Conservation (phyloP, 2,888 invertebrate genomes). For the Zygothrica quintamaculata region DNA sequence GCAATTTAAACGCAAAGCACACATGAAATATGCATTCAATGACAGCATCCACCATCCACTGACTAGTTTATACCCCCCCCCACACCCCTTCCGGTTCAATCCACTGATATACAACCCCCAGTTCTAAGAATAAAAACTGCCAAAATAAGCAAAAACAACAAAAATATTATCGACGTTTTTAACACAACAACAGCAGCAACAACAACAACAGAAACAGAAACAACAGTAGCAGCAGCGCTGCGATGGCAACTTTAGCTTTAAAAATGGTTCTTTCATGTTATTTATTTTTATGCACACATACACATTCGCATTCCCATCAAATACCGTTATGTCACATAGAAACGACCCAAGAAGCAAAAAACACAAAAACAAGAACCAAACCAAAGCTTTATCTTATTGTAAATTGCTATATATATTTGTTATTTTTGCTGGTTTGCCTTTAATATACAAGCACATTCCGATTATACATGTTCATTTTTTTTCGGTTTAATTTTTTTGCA, state of each 20-base stretch:
- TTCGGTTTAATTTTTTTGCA: slow-evolving; percentile 11
- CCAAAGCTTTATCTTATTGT: slow-evolving; percentile 57
- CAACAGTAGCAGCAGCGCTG: no score
- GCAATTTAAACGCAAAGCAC: slow-evolving; percentile 59
- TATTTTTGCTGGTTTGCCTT: slow-evolving; percentile 28
- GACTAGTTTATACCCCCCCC: neutral
- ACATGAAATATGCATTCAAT: slow-evolving; percentile 34
- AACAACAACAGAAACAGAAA: no score
- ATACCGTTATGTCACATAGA: slow-evolving; percentile 69
- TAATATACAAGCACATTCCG: slow-evolving; percentile 62
- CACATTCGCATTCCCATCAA: slow-evolving; percentile 31
- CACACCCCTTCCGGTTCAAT: neutral
- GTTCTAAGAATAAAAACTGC: slow-evolving; percentile 9
- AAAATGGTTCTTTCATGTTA: slow-evolving; percentile 2
- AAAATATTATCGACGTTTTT: slow-evolving; percentile 7
- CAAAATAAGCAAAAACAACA: slow-evolving; percentile 5
- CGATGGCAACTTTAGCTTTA: no score
- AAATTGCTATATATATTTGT: slow-evolving; percentile 46
- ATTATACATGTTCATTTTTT: slow-evolving; percentile 33
- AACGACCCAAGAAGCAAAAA: slow-evolving; percentile 35
- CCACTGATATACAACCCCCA: slow-evolving; percentile 2
- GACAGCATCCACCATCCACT: slow-evolving; percentile 15
- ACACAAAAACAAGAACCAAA: slow-evolving; percentile 27
- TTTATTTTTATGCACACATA: slow-evolving; percentile 6
- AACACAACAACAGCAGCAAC: slow-evolving; percentile 11